Evolutionary conservation across 2,888 invertebrate species (phyloP), one percentile per base, ranked within the genome.

Genomic region (Oeneis ivallda): DNA sequence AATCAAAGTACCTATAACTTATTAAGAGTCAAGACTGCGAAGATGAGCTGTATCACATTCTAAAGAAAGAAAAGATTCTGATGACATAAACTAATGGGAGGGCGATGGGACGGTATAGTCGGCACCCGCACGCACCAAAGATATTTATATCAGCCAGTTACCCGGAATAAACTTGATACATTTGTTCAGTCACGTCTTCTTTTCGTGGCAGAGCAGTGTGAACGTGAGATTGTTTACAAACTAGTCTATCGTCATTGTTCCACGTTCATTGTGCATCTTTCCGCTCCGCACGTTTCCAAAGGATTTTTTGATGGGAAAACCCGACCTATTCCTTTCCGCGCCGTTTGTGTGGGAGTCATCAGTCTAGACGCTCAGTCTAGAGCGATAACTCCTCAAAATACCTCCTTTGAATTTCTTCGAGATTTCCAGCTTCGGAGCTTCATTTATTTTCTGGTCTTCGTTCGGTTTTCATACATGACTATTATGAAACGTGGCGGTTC

Each of bases 91-190:
- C 15, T 9, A 10, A 45, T n/a, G 58, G 58, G 58, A 26, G 32
- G 26, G 45, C 32, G 45, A 34, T 45, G 32, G 58, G 32, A 57
- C 17, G 41, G 41, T 41, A 56, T 5, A 15, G 26, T 26, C 52
- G 52, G 37, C 37, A 37, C 13, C 15, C 13, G 59, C 59, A 59
- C 49, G 59, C 17, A 37, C 34, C 37, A 8, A 17, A 49, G 45
- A 47, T 59, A 59, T 59, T 37, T 59, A 37, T 59, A 37, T 59
- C 17, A 49, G 47, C 47, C 49, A 59, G 59, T 49, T 59, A 37
- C 59, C 19, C 11, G 59, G 49, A 59, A 59, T 59, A 59, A 59
- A 45, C 47, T 59, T 26, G 41, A 56, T 41, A 56, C 41, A 41
- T 41, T 56, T 49, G 59, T 59, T 45, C 32, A 26, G 45, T 43